Base-by-base conservation (phyloP, 2,113 vertebrate species). In the Rhagologus leucostigma region DNA sequence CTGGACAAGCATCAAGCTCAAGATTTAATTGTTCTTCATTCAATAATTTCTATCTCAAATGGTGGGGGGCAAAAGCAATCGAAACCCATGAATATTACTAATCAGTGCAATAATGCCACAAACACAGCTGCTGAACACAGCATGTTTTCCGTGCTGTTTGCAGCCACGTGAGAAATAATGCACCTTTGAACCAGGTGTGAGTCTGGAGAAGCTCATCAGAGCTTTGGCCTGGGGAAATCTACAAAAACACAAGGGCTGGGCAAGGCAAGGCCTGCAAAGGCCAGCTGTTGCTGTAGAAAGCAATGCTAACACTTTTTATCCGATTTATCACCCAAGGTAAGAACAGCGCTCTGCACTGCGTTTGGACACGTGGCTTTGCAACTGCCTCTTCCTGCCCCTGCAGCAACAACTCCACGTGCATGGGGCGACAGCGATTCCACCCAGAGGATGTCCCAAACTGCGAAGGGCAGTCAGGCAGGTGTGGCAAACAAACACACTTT, bases 61-160 rank as follows among this genome's bases (percentile, higher is more conserved):
- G 23, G 10, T 10, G 6, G 8, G 42, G 15, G 1, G 27, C 1
- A 2, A 26, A 52, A 59, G 21, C 23, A 47, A 16, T 10, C 4
- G 33, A 52, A 52, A 41, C 1, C 5, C 13, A 47, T 10, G 1
- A 64, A 17, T 50, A 56, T 19, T 33, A 71, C 12, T 39, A 7
- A 52, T 22, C 41, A 56, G 16, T 65, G 19, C 22, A 77, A 39
- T 47, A 69, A n/a, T 29, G 16, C 16, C 59, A 69, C 41, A 80
- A 41, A 62, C 3, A 21, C 8, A 90, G 27, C 32, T 60, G 29
- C 67, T 56, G 79, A 59, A 49, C 4, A 55, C 15, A 79, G 32
- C 22, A n/a, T 1, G 3, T 44, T 60, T 53, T 44, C 35, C 44
- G 21, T 7, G 6, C 16, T 68, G 29, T n/a, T 50, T 64, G 35